These are phyloP conservation scores for Eristalinus sepulchralis DNA, from an alignment of 2,888 invertebrate species.

Conservation along the genomic window DNA sequence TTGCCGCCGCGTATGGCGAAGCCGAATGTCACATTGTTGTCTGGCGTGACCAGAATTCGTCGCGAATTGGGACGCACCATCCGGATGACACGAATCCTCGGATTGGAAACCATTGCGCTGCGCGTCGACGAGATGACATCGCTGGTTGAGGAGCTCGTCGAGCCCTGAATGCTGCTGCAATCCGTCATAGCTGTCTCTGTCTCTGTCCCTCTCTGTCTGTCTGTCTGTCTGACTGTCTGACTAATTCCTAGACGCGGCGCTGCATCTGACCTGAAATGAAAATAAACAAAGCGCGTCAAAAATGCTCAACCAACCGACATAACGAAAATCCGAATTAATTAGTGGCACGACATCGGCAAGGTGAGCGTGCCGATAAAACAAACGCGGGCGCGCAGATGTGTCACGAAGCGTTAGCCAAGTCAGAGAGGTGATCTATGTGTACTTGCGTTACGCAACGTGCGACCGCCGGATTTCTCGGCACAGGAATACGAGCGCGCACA, in stretches of 20 bases:
- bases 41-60: slow-evolving; percentile 82
- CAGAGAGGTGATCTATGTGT: slow-evolving; percentile 24
- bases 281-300: not conserved
- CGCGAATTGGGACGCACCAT: slow-evolving; percentile 82
- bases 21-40: slow-evolving; percentile 86
- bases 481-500: slow-evolving; percentile 43
- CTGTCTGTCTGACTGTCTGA: not conserved
- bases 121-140: slow-evolving; percentile 79
- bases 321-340: slow-evolving; percentile 62
- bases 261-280: slow-evolving; percentile 56
- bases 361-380: slow-evolving; percentile 56
- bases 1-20: slow-evolving; percentile 92
- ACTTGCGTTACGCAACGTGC: slow-evolving; percentile 55
- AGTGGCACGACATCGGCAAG: slow-evolving; percentile 37
- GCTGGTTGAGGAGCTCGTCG: slow-evolving; percentile 79
- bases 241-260: slow-evolving; percentile 11
- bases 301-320: not conserved
- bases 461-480: slow-evolving; percentile 26
- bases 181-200: slow-evolving; percentile 74
- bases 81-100: slow-evolving; percentile 84
- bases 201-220: not conserved
- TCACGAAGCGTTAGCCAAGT: slow-evolving; percentile 55
- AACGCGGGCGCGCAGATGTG: slow-evolving; percentile 52
- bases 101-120: slow-evolving; percentile 78
- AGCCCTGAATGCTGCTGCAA: slow-evolving; percentile 80